These are phyloP conservation scores for Sarcophaga caerulescens DNA, from an alignment of 2,888 invertebrate genomes.

Conservation along the genomic window DNA sequence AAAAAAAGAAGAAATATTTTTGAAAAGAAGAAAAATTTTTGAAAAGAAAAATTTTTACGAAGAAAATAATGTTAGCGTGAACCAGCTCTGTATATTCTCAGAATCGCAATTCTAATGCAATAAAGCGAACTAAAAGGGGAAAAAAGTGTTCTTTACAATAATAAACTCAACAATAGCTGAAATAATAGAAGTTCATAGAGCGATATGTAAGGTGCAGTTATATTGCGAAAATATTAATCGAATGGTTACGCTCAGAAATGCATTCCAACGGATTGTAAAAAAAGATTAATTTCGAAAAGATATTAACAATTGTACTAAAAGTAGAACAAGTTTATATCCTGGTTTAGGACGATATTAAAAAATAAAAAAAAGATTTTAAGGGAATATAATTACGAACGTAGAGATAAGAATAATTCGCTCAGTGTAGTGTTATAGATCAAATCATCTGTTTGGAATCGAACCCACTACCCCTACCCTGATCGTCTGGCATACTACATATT, in stretches of 20 bases:
- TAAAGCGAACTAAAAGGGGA: background rate
- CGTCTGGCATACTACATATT: too few species aligned
- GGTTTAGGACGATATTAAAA: too few species aligned
- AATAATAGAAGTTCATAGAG: background rate
- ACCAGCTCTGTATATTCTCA: constrained; percentile 28
- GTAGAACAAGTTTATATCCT: too few species aligned
- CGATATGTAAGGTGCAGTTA: background rate
- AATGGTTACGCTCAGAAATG: background rate
- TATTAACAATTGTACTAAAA: too few species aligned
- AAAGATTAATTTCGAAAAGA: too few species aligned
- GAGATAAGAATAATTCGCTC: background rate
- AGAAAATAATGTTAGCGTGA: constrained; percentile 31
- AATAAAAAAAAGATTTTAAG: too few species aligned
- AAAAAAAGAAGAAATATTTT: constrained; percentile 24
- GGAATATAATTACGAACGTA: background rate
- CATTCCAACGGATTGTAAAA: too few species aligned
- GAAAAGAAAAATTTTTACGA: constrained; percentile 10
- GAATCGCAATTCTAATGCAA: constrained; percentile 33
- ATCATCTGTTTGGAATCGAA: background rate
- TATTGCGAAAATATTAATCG: background rate
- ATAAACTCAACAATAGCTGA: background rate
- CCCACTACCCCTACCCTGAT: background rate
- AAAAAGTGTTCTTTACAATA: constrained; percentile 17
- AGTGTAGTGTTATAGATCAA: background rate
- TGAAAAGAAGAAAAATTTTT: constrained; percentile 31